A percentile compares a stretch with the other conserved stretches of the same genome.
Conservation (phyloP, 1,140 invertebrate genomes). For the Ectropis grisescens region DNA sequence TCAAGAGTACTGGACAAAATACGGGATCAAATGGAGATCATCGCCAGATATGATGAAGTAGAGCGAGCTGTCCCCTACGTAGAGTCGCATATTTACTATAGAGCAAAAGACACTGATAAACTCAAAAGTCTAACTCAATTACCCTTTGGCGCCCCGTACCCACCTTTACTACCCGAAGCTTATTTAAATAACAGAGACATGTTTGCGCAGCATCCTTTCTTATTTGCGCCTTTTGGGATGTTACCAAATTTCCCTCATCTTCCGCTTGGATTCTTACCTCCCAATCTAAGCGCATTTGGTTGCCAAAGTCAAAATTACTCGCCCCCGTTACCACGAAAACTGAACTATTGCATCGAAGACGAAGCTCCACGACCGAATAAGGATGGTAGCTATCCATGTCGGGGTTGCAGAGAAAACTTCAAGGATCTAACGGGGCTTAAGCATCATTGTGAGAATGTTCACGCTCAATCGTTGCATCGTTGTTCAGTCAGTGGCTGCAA, state of each 20-base stretch:
- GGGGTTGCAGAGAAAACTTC: slow-evolving; percentile 75
- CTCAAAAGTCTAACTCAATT: slow-evolving; percentile 35
- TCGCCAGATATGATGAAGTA: slow-evolving; percentile 81
- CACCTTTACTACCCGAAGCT: slow-evolving; percentile 50
- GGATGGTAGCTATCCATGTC: slow-evolving; percentile 75
- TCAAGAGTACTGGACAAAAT: slow-evolving; percentile 59
- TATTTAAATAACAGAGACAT: slow-evolving; percentile 58
- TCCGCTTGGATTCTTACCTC: slow-evolving; percentile 57
- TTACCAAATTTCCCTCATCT: slow-evolving; percentile 61
- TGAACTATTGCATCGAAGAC: slow-evolving; percentile 71
- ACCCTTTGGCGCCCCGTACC: slow-evolving; percentile 39
- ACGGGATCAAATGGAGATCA: slow-evolving; percentile 79
- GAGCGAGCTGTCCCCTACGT: slow-evolving; percentile 70
- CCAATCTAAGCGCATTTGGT: slow-evolving; percentile 40
- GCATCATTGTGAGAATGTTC: slow-evolving; percentile 75
- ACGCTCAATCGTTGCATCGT: slow-evolving; percentile 74
- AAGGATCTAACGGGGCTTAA: slow-evolving; percentile 73
- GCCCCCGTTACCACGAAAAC: slow-evolving; percentile 29
- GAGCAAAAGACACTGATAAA: slow-evolving; percentile 46
- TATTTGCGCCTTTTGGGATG: slow-evolving; percentile 64
- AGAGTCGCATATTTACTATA: slow-evolving; percentile 55
- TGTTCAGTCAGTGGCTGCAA: slow-evolving; percentile 78
- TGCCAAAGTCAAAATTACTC: slow-evolving; percentile 43
- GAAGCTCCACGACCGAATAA: slow-evolving; percentile 71
- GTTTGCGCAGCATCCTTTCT: slow-evolving; percentile 55